A percentile compares a stretch with the other conserved stretches of the same genome.
Evolutionary conservation across 2,888 invertebrate genomes (phyloP).

Genomic region (Ariolimax columbianus): DNA sequence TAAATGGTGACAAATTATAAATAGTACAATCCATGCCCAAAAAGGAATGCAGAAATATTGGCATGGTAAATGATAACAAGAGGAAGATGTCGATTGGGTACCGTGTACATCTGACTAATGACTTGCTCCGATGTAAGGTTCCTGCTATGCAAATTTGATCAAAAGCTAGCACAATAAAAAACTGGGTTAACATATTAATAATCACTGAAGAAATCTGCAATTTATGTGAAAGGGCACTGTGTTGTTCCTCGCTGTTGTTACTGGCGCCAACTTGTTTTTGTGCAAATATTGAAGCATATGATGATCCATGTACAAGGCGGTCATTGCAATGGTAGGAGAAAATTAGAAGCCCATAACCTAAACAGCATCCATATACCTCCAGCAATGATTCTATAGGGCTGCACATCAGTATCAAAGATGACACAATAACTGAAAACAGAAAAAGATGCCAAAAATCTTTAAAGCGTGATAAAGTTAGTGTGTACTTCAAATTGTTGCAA

Average conservation of each 20-base stretch:
- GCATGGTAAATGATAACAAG: constrained; percentile 67
- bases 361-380: constrained; percentile 43
- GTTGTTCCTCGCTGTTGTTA: neutral
- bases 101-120: constrained; percentile 11
- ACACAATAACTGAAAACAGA: constrained; percentile 35
- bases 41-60: constrained; percentile 58
- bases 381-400: constrained; percentile 44
- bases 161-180: constrained; percentile 55
- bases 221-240: neutral
- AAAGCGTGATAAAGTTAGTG: neutral
- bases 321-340: constrained; percentile 47
- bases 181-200: constrained; percentile 64
- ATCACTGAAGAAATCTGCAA: constrained; percentile 76
- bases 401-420: constrained; percentile 42
- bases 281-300: neutral
- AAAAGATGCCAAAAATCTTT: neutral
- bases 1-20: constrained; percentile 40
- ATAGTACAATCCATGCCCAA: constrained; percentile 56
- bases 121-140: constrained; percentile 8
- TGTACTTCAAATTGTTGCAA: no score
- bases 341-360: constrained; percentile 37
- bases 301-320: constrained; percentile 6
- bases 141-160: constrained; percentile 45
- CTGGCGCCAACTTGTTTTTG: neutral
- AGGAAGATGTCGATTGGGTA: constrained; percentile 54